phyloP scores from a whole-genome alignment of 2,888 invertebrate genomes.

The Bombylius major region DNA sequence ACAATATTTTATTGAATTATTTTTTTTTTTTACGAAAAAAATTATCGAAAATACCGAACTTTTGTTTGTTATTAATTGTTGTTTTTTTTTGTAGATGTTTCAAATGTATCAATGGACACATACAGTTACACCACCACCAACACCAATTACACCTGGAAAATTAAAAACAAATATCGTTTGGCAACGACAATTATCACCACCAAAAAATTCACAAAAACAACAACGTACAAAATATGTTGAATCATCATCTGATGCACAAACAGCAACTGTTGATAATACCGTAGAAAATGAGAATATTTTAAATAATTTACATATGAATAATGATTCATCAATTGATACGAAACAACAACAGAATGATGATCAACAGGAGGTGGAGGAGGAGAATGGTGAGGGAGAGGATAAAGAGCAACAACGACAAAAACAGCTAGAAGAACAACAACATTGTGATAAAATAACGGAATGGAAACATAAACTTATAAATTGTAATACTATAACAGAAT shows the following conservation, averaged over 20 bases:
- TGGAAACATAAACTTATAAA: constrained; percentile 24
- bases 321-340: too few relatives aligned
- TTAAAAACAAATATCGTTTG: constrained; percentile 53
- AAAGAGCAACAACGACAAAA: too few relatives aligned
- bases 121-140: constrained; percentile 55
- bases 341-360: too few relatives aligned
- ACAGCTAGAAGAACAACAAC: too few relatives aligned
- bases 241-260: constrained; percentile 15
- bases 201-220: not conserved
- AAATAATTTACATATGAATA: too few relatives aligned
- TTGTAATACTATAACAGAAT: constrained; percentile 28
- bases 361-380: too few relatives aligned
- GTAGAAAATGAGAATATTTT: not conserved
- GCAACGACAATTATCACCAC: constrained; percentile 33
- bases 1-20: too few relatives aligned
- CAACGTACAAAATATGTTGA: constrained; percentile 9
- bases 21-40: too few relatives aligned
- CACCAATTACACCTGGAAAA: constrained; percentile 63
- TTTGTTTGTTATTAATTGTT: too few relatives aligned
- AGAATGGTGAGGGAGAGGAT: too few relatives aligned
- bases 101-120: constrained; percentile 87
- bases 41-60: too few relatives aligned
- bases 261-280: not conserved
- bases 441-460: not conserved
- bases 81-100: constrained; percentile 32